Conservation (phyloP, 2,113 vertebrate genomes). For the Oryzias melastigma region DNA sequence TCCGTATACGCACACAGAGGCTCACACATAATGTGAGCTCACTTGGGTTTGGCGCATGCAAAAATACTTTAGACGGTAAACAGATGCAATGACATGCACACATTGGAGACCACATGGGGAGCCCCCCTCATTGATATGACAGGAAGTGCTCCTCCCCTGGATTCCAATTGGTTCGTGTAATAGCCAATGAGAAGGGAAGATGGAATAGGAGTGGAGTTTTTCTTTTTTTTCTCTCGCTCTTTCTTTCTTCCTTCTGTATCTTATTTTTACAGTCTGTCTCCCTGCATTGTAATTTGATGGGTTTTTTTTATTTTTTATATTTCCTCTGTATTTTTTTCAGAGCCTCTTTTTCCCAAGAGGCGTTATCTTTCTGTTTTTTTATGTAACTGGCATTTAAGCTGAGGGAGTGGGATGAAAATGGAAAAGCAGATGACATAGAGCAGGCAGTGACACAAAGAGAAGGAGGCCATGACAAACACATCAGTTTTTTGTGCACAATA, state of each 20-base stretch:
- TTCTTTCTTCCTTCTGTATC: slow-evolving; percentile 21
- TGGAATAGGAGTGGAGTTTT: slow-evolving; percentile 43
- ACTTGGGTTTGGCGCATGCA: background rate
- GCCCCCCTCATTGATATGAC: slow-evolving; percentile 24
- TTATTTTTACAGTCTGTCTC: slow-evolving; percentile 35
- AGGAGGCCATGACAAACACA: slow-evolving; percentile 5
- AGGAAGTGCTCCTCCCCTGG: slow-evolving; percentile 67
- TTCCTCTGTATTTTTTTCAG: slow-evolving; percentile 28
- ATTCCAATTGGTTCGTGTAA: slow-evolving; percentile 43
- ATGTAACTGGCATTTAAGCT: slow-evolving; percentile 26
- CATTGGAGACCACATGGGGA: slow-evolving; percentile 37
- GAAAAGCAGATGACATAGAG: slow-evolving; percentile 43
- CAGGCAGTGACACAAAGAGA: slow-evolving; percentile 26
- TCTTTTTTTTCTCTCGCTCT: slow-evolving; percentile 17
- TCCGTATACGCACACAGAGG: slow-evolving; percentile 3
- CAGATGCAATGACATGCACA: slow-evolving; percentile 21
- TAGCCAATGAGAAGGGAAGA: slow-evolving; percentile 44
- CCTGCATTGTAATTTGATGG: slow-evolving; percentile 7
- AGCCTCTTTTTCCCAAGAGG: slow-evolving; percentile 29
- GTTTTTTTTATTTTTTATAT: slow-evolving; percentile 11
- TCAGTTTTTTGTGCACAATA: slow-evolving; percentile 2
- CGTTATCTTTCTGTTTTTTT: slow-evolving; percentile 43
- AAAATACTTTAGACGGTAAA: slow-evolving; percentile 11
- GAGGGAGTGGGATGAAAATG: slow-evolving; percentile 24
- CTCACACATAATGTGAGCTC: background rate